phyloP scores from a whole-genome alignment of 2,888 invertebrate genomes.

The Perizoma affinitatum region DNA sequence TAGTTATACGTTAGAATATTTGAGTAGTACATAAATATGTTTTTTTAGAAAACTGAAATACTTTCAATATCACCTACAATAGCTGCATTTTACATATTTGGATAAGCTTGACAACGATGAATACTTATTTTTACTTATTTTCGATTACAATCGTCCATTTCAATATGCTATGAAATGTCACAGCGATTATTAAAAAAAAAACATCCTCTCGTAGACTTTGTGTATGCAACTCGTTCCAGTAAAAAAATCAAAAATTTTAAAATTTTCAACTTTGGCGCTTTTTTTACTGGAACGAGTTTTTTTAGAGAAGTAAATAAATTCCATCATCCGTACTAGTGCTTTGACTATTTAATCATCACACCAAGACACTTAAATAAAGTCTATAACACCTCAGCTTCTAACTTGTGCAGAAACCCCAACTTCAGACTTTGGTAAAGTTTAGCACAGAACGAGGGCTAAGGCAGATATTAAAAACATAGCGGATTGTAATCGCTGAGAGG shows the following conservation, averaged over 20 bases:
- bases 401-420: constrained; percentile 45
- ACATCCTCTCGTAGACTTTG: too few relatives aligned
- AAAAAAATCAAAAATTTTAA: too few relatives aligned
- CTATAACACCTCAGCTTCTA: constrained; percentile 10
- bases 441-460: constrained; percentile 63
- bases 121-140: constrained; percentile 25
- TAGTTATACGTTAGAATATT: constrained; percentile 23
- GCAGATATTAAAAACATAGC: constrained; percentile 69
- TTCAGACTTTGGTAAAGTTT: constrained; percentile 67
- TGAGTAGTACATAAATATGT: constrained; percentile 17
- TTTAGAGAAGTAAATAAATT: too few relatives aligned
- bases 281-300: too few relatives aligned
- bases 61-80: constrained; percentile 26
- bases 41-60: constrained; percentile 5
- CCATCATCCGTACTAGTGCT: too few relatives aligned
- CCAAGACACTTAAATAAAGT: constrained; percentile 12
- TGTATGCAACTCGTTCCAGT: too few relatives aligned
- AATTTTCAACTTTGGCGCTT: too few relatives aligned
- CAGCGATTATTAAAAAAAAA: too few relatives aligned
- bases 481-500: constrained; percentile 50
- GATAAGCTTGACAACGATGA: constrained; percentile 27
- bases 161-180: constrained; percentile 7
- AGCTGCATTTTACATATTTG: constrained; percentile 43
- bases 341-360: constrained; percentile 4
- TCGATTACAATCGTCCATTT: constrained; percentile 27